Base-by-base conservation (phyloP, 2,113 vertebrate genomes). In the Propithecus coquereli region DNA sequence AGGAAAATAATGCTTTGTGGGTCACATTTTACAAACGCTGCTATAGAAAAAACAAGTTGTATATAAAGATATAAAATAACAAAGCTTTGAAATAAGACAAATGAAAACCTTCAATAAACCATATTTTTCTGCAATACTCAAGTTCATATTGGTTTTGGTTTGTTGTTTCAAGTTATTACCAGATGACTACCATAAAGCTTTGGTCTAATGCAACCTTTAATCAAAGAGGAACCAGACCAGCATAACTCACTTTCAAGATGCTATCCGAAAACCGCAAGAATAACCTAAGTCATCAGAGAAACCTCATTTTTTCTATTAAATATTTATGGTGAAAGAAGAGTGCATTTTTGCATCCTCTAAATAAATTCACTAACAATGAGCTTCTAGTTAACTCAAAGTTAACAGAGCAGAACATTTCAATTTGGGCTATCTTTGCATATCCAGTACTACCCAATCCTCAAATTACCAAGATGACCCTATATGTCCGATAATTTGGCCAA, bases 81-180 rank as follows among this genome's bases (percentile, higher is more conserved):
- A 54, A 82, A 73, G 27, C 37, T 95, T 59, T 94, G 40, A 87
- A 90, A 93, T 73, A 63, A 90, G 50, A 81, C 59, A 80, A 88
- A 83, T 8, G 23, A 34, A 40, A 50, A 91, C 63, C n/a, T 83
- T 93, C 18, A 79, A 50, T 18, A 83, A 83, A 68, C 13, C 40
- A 68, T 8, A 20, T 71, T 96, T 95, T 68, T 84, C 80, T 59
- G 14, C 43, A 87, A 27, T 52, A 68, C 22, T 50, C 54, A 50
- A 68, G 18, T 68, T 81, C 40, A 57, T 5, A 43, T 0, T 50
- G 65, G 40, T 61, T 90, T 90, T 23, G 27, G 27, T 73, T 50
- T 73, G n/a, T 71, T 77, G 3, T 93, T 68, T 94, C 54, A 82
- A 88, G 23, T 30, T 40, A 79, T 10, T 65, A n/a, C 25, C n/a